Conservation (phyloP, 2,888 invertebrate species). For the Thumatha senex region DNA sequence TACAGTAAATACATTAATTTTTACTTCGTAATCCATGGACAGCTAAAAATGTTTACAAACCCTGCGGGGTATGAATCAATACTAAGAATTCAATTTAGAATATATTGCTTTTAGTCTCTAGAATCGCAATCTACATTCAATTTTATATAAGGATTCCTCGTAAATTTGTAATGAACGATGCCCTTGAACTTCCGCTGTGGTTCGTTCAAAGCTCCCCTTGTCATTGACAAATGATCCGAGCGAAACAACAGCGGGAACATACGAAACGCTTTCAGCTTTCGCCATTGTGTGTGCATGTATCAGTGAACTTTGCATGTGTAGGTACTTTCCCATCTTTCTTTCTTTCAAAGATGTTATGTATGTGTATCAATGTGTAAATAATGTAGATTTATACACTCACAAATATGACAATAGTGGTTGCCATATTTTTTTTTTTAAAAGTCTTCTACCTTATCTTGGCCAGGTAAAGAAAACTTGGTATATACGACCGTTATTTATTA, state of each 20-base stretch:
- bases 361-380: too few species aligned
- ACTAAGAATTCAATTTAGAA: background rate
- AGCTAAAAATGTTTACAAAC: too few species aligned
- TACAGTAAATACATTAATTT: too few species aligned
- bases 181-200: conserved; percentile 41
- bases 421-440: too few species aligned
- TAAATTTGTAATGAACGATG: conserved; percentile 13
- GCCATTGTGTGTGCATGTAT: conserved; percentile 9
- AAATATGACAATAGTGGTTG: too few species aligned
- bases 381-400: too few species aligned
- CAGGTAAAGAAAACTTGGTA: too few species aligned
- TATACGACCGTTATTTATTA: too few species aligned
- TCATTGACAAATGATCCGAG: conserved; percentile 53
- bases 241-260: conserved; percentile 39
- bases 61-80: too few species aligned
- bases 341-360: too few species aligned
- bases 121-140: background rate
- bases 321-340: background rate
- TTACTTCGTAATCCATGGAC: too few species aligned
- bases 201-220: conserved; percentile 33
- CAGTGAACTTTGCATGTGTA: background rate
- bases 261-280: conserved; percentile 35
- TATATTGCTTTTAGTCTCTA: background rate
- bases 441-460: too few species aligned
- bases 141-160: conserved; percentile 3